A percentile compares a stretch with the other conserved stretches of the same genome.
phyloP scores from a whole-genome alignment of 1,140 invertebrate genomes.

The Daktulosphaira vitifoliae region DNA sequence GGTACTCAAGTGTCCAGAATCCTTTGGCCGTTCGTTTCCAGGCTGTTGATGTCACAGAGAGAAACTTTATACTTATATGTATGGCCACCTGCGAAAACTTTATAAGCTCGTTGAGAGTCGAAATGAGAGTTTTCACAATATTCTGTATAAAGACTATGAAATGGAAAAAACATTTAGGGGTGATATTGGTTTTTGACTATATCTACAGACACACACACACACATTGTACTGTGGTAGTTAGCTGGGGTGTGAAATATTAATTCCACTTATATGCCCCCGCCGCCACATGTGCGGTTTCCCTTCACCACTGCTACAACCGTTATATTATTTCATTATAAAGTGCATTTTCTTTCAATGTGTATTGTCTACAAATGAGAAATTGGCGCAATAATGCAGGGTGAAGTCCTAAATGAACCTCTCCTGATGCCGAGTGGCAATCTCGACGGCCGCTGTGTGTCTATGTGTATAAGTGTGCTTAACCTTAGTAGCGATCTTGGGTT shows the following conservation, averaged over 20 bases:
- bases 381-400: not conserved
- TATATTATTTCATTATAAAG: not conserved
- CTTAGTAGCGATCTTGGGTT: no score
- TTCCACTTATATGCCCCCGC: not conserved
- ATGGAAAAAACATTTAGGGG: no score
- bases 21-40: no score
- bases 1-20: no score
- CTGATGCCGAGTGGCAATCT: no score
- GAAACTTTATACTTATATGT: no score
- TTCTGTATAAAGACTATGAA: no score
- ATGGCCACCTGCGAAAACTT: conserved; percentile 27
- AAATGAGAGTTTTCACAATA: no score
- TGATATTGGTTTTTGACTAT: not conserved
- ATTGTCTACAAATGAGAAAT: conserved; percentile 14
- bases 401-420: no score
- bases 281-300: not conserved
- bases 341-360: not conserved
- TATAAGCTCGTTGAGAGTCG: not conserved
- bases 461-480: not conserved
- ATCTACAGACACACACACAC: not conserved
- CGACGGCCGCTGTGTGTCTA: no score
- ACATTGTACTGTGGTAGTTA: not conserved
- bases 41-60: not conserved
- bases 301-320: not conserved
- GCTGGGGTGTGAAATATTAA: conserved; percentile 23